These are phyloP conservation scores for Pheucticus melanocephalus DNA, from an alignment of 2,113 vertebrate species.

Conservation along the genomic window DNA sequence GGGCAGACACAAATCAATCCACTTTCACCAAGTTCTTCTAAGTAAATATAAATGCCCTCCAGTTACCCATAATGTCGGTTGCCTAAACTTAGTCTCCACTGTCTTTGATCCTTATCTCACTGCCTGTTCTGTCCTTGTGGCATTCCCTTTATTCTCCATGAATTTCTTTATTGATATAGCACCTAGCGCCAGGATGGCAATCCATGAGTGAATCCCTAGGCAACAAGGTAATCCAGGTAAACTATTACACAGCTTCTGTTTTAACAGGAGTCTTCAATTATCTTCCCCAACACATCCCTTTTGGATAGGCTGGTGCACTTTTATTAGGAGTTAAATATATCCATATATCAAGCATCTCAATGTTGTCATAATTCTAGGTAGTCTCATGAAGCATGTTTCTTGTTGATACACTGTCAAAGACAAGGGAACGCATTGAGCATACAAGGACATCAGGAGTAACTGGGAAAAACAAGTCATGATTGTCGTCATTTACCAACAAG, in stretches of 20 bases:
- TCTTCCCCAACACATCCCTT: not conserved
- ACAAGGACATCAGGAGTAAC: not conserved
- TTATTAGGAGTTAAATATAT: not conserved
- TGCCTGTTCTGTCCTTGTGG: not conserved
- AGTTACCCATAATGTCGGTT: accelerated
- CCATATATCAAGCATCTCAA: not conserved
- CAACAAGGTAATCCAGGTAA: not conserved
- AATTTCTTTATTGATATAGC: not conserved
- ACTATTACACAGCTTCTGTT: not conserved
- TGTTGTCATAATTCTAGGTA: not conserved
- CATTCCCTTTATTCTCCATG: not conserved
- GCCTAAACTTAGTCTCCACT: not conserved
- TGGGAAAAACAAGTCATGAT: not conserved
- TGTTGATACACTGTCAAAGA: not conserved
- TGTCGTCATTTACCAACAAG: not conserved
- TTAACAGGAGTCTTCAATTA: not conserved
- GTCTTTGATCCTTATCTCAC: not conserved
- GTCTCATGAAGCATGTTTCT: not conserved
- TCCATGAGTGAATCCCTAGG: not conserved
- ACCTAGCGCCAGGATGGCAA: accelerated
- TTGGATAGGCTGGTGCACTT: not conserved
- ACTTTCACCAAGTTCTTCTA: not conserved
- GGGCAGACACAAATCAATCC: not conserved
- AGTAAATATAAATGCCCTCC: not conserved
- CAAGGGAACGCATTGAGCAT: not conserved